A percentile compares a stretch with the other conserved stretches of the same genome.
These are phyloP conservation scores for Dicyrtoma fusca DNA, from an alignment of 2,888 invertebrate genomes.

Conservation along the genomic window DNA sequence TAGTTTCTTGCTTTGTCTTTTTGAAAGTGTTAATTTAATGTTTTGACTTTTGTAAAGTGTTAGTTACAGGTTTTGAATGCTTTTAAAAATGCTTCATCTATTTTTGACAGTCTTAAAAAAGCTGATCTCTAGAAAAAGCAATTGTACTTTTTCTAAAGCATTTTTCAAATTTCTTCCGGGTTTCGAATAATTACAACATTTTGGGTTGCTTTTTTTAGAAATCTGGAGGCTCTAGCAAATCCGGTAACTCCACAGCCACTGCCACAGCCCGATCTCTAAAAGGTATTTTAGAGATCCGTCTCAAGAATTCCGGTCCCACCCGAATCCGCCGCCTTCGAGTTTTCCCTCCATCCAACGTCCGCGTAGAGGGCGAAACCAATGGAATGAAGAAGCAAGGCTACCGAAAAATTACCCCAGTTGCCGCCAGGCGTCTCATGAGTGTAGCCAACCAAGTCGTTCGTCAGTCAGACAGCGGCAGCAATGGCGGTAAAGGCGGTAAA, in stretches of 20 bases:
- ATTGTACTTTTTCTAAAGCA: too few species aligned
- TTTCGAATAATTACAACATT: too few species aligned
- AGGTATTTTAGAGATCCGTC: slow-evolving; percentile 51
- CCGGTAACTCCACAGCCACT: slow-evolving; percentile 40
- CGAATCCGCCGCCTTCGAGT: slow-evolving; percentile 50
- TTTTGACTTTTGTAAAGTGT: too few species aligned
- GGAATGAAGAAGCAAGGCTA: slow-evolving; percentile 38
- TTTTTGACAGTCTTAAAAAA: too few species aligned
- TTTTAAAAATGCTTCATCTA: too few species aligned
- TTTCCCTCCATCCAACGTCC: slow-evolving; percentile 50
- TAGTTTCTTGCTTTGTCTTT: too few species aligned
- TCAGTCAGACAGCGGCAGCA: slow-evolving; percentile 17
- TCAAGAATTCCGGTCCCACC: slow-evolving; percentile 50
- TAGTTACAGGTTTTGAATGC: too few species aligned
- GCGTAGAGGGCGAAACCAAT: slow-evolving; percentile 37
- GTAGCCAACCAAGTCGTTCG: slow-evolving; percentile 52
- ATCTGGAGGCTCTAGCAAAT: background rate
- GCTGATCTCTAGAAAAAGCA: too few species aligned
- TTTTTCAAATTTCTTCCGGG: too few species aligned
- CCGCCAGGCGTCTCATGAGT: slow-evolving; percentile 47
- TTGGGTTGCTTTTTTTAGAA: too few species aligned
- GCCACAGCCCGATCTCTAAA: slow-evolving; percentile 53
- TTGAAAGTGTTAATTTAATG: too few species aligned
- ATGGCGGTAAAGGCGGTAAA: too few species aligned
- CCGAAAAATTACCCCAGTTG: slow-evolving; percentile 51